These are phyloP conservation scores for Drosophila infuscata DNA, from an alignment of 2,888 invertebrate species.

Conservation along the genomic window DNA sequence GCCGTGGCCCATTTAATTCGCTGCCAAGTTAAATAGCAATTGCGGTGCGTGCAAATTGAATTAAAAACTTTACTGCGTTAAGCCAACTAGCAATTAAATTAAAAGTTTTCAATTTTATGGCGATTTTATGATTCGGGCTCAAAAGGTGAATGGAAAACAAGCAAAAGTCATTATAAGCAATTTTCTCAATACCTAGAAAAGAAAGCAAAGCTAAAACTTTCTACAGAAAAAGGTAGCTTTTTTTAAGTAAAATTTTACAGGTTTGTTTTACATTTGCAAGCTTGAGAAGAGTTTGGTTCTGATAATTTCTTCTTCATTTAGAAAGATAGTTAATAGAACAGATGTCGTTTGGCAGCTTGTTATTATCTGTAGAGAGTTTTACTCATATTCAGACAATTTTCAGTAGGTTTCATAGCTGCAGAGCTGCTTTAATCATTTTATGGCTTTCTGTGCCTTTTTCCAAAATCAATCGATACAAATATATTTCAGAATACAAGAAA, in stretches of 20 bases:
- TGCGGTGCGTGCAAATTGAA: slow-evolving; percentile 66
- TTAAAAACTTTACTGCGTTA: slow-evolving; percentile 61
- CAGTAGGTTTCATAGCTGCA: not conserved
- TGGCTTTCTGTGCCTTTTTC: not conserved
- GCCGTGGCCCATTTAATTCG: slow-evolving; percentile 62
- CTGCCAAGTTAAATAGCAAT: slow-evolving; percentile 65
- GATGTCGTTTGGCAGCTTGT: not conserved
- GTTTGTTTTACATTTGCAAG: not conserved
- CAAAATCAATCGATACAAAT: not conserved
- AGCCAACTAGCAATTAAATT: slow-evolving; percentile 69
- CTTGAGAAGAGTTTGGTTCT: not conserved
- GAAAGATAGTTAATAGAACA: not conserved
- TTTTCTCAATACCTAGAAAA: not conserved
- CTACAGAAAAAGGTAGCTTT: not conserved
- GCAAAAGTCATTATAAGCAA: slow-evolving; percentile 8
- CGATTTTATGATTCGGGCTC: slow-evolving; percentile 66
- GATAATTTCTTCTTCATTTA: not conserved
- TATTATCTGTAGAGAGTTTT: not conserved
- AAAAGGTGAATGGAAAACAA: slow-evolving; percentile 21
- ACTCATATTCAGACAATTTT: not conserved
- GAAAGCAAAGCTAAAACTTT: not conserved
- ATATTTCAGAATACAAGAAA: not conserved
- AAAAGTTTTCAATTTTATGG: slow-evolving; percentile 69
- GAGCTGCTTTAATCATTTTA: too few relatives aligned
- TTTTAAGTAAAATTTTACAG: not conserved